Base-by-base conservation (phyloP, 2,113 vertebrate species). In the Corythornis vintsioides region DNA sequence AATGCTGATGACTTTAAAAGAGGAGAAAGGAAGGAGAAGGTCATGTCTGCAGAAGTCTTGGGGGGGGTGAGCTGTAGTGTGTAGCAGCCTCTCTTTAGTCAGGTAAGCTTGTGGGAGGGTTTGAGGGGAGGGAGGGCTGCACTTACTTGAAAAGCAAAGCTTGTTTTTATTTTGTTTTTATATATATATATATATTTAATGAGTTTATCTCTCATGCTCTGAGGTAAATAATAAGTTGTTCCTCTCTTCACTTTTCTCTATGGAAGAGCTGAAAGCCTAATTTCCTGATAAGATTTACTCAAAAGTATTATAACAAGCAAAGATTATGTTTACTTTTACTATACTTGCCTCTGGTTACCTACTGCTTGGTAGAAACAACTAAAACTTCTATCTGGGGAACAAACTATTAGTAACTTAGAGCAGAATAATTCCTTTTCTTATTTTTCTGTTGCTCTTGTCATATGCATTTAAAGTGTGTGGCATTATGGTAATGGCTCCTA, bases 21-120 rank as follows among this genome's bases (percentile, higher is more conserved):
- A 52, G 45, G 13, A 15, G 47, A 40, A 76, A 29, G 2, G 21
- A 12, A 69, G 7, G 0, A 16, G 4, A 10, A 16, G 3, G 3
- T 14, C 0, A 2, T 2, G 0, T 20, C 4, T 92, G 16, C 50
- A 7, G 78, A 31, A 21, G 19, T 75, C 35, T 81, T 86, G n/a
- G 3, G 33, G 33, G 33, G 8, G 6, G 5, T 26, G 53, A 64
- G 5, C 4, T 69, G 0, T 21, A 19, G 5, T 0, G 2, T 0
- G 1, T 17, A 17, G 21, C 13, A 69, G 10, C 11, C 0, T 38
- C 10, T 38, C 29, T 84, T 82, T 3, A 14, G 9, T 78, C 20
- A 61, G 59, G 59, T 87, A 47, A 79, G 61, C 35, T 86, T 18
- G 10, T 40, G 57, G 52, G 63, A 22, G 15, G 11, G 22, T 24